Base-by-base conservation (phyloP, 2,888 invertebrate species). In the Mylabris sibirica region DNA sequence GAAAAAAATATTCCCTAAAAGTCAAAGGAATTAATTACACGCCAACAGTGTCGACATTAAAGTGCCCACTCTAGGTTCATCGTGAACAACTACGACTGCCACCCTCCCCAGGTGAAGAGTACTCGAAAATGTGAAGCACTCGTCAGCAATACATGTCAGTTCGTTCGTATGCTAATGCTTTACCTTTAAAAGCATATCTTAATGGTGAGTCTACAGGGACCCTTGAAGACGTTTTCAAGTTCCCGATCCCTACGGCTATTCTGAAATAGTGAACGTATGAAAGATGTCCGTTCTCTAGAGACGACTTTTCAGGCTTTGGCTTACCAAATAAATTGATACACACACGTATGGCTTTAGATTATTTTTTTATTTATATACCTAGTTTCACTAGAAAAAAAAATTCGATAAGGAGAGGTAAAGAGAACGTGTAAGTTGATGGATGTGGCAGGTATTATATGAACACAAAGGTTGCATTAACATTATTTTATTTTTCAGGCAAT, bases 91-190 rank as follows among this genome's bases (percentile, higher is more conserved):
- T n/a, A 60, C 69, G 66, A 61, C 17, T 44, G 17, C 44, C 44
- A 44, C 44, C 44, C 44, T 44, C 44, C 49, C 20, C 49, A 49
- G 60, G 63, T 66, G 66, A 59, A 69, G 63, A 41, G 63, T 63
- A 59, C 59, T 68, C 63, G 68, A 65, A 61, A 59, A 62, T 34
- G 66, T 59, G 66, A 68, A 63, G 63, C 60, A 44, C 63, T 69
- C 69, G 66, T 69, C 69, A 66, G 69, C 69, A 64, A 60, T 69
- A 65, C 63, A 44, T 44, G 66, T 66, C 66, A 66, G 69, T 69
- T 69, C 63, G 69, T 69, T 66, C 69, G 69, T 57, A 69, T 69
- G 69, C 69, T 69, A 69, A 69, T 69, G 69, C 62, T 38, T 65
- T 63, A 65, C 68, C 66, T 49, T 20, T 69, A 66, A 69, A 69